Conservation (phyloP, 2,888 invertebrate genomes). For the Empis livida region DNA sequence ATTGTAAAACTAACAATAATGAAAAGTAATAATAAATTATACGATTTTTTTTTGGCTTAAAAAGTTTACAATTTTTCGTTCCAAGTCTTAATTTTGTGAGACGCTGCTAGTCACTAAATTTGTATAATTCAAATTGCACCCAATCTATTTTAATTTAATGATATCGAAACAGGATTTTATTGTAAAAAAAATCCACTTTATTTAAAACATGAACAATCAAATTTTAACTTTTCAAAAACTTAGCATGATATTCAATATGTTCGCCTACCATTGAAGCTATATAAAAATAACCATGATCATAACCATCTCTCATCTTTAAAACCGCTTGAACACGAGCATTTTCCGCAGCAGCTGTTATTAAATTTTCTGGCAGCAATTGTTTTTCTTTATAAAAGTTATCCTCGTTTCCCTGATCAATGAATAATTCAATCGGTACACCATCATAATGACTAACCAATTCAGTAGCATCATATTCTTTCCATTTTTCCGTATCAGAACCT, state of each 20-base stretch:
- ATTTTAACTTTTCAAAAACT: conserved; percentile 43
- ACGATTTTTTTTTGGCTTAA: too few species aligned
- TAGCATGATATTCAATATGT: conserved; percentile 81
- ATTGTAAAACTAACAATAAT: too few species aligned
- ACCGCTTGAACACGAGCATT: conserved; percentile 55
- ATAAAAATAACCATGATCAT: conserved; percentile 93
- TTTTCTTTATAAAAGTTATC: conserved; percentile 67
- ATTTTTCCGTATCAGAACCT: conserved; percentile 49
- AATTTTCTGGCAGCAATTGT: conserved; percentile 73
- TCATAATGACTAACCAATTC: conserved; percentile 67
- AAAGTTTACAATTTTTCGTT: too few species aligned
- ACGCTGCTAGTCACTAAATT: too few species aligned
- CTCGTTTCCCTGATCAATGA: conserved; percentile 77
- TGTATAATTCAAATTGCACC: too few species aligned
- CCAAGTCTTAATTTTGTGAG: too few species aligned
- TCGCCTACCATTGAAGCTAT: conserved; percentile 85
- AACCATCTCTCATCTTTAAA: conserved; percentile 64
- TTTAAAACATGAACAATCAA: neutral
- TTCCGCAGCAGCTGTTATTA: conserved; percentile 38
- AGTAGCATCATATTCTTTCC: conserved; percentile 83
- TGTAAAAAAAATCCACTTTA: neutral
- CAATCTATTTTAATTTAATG: too few species aligned
- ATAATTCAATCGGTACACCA: conserved; percentile 68
- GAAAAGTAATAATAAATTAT: too few species aligned
- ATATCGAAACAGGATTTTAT: neutral